These are phyloP conservation scores for Myrmecobius fasciatus DNA, from an alignment of 2,113 vertebrate genomes.

Conservation along the genomic window DNA sequence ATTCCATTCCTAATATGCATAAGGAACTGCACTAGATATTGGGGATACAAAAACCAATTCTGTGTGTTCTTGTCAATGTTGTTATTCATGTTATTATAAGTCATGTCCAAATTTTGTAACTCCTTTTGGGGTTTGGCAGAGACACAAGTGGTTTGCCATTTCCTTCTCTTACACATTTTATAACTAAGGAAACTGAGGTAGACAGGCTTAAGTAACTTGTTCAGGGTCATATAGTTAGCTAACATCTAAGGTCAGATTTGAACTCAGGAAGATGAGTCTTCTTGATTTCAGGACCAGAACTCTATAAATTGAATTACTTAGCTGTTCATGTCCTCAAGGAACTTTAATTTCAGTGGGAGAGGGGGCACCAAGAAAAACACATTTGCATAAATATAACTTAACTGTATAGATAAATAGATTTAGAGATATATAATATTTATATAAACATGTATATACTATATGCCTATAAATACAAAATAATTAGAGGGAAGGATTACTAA, in stretches of 20 bases:
- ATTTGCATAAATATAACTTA: not conserved
- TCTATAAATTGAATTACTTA: not conserved
- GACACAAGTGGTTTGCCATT: not conserved
- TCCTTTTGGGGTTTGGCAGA: not conserved
- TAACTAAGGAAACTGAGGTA: not conserved
- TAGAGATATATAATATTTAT: not conserved
- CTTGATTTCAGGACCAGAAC: not conserved
- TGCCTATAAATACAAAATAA: no score
- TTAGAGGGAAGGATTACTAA: not conserved
- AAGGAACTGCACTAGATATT: not conserved
- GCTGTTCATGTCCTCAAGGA: not conserved
- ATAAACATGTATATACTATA: no score
- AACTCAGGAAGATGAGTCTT: not conserved
- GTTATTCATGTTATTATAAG: not conserved
- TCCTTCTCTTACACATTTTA: not conserved
- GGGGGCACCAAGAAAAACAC: not conserved
- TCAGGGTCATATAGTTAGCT: not conserved
- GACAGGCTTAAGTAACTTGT: not conserved
- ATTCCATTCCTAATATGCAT: no score
- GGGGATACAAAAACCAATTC: no score
- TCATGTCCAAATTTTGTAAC: not conserved
- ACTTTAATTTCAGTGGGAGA: not conserved
- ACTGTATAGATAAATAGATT: not conserved
- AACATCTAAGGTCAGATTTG: not conserved
- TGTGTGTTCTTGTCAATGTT: not conserved